Base-by-base conservation (phyloP, 2,888 invertebrate genomes). In the Willowsia nigromaculata region DNA sequence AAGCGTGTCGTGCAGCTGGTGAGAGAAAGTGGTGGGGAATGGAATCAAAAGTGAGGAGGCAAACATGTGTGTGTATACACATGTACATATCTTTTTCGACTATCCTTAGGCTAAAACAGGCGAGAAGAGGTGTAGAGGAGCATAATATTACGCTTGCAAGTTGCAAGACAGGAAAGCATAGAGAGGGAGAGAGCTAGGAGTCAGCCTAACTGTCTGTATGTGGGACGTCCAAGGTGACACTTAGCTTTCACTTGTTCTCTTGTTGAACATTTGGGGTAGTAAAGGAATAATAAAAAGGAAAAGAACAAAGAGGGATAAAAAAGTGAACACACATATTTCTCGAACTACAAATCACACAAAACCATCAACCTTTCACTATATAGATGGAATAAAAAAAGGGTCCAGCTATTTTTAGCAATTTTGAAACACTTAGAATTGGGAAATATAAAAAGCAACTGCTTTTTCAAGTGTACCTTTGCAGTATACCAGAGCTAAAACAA, bases 191-290 rank as follows among this genome's bases (percentile, higher is more conserved):
- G 43, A 74, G 74, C 59, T 47, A n/a, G 53, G 74, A 85, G 84
- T 78, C 76, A 85, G 78, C 30, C 62, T 65, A 62, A 62, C 78
- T 78, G 78, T 27, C 85, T 86, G 71, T 80, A 71, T 56, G 40
- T 86, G 80, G 86, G 80, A 81, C 86, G 80, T 80, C 86, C 80
- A 81, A 81, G 80, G 80, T 81, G 80, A 81, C 80, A 81, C 80
- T 81, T 43, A 53, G 80, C 80, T 86, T 86, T 85, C 62, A 85
- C 86, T 86, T 80, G 86, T 65, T 86, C 86, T 71, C 80, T 86
- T 86, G 80, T 86, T 86, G 86, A 86, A 80, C 78, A 50, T 85
- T 85, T 47, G 62, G 25, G 78, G 76, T 76, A 30, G 76, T 76
- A 43, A 22, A 65, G 47, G 15, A 50, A 71, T 85, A 84, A 84